Conservation (phyloP, 2,797 vertebrate species). For the Ataeniobius toweri region DNA sequence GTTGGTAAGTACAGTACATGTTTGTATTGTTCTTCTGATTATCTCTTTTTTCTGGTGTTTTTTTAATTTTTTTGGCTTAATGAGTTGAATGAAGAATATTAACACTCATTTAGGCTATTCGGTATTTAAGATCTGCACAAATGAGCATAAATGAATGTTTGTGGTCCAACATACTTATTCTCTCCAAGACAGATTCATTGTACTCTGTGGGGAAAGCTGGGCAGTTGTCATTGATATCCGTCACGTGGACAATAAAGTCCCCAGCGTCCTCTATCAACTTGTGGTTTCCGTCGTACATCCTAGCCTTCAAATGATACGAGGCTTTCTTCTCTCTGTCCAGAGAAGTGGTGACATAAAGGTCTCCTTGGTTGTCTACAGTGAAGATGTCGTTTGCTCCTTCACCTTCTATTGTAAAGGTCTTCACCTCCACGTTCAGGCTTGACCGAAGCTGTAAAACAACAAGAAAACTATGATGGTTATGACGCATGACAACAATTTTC, state of each 20-base stretch:
- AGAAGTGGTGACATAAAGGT: constrained; percentile 65
- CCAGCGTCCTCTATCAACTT: constrained; percentile 58
- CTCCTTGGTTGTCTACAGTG: constrained; percentile 67
- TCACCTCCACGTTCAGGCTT: constrained; percentile 11
- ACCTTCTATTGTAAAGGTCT: constrained; percentile 67
- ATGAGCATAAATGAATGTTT: not conserved
- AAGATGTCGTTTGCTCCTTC: constrained; percentile 78
- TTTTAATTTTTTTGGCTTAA: not conserved
- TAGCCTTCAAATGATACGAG: constrained; percentile 67
- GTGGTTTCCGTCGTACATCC: constrained; percentile 55
- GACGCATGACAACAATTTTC: not conserved
- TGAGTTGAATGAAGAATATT: not conserved
- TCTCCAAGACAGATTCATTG: constrained; percentile 72
- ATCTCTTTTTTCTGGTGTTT: not conserved
- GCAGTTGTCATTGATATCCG: constrained; percentile 79
- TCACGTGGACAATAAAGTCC: constrained; percentile 70
- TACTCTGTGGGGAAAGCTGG: constrained; percentile 67
- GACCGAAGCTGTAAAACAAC: constrained; percentile 72
- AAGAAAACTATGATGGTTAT: not conserved
- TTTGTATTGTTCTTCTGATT: not conserved
- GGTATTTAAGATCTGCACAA: not conserved
- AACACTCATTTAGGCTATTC: not conserved
- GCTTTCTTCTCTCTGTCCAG: constrained; percentile 80
- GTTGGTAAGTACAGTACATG: not conserved
- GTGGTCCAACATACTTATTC: constrained; percentile 15